Evolutionary conservation across 1,140 invertebrate species (phyloP).

Genomic region (Leptinotarsa undecemlineata): DNA sequence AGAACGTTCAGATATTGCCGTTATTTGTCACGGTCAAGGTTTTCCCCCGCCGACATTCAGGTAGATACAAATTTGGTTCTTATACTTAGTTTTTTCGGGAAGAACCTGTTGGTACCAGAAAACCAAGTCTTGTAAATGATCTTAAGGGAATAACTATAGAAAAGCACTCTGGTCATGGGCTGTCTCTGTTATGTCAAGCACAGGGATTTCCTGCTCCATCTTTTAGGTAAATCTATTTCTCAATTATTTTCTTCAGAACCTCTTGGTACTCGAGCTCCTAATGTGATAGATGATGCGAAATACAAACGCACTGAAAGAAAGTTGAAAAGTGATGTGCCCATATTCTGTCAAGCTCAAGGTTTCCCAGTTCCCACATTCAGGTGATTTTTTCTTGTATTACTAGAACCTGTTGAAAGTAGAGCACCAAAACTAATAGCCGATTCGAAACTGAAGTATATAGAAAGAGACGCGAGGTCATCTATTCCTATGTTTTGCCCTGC

Average conservation of each 20-base stretch:
- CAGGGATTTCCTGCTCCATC: conserved; percentile 72
- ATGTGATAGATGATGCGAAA: conserved; percentile 65
- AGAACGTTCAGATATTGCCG: neutral
- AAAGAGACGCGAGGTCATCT: conserved; percentile 39
- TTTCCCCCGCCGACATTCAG: conserved; percentile 60
- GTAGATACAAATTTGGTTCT: conserved; percentile 39
- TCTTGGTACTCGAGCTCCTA: conserved; percentile 63
- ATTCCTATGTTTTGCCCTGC: conserved; percentile 63
- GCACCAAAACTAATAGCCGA: conserved; percentile 67
- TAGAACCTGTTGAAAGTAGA: conserved; percentile 56
- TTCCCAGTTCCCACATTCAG: conserved; percentile 59
- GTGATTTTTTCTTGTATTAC: conserved; percentile 47
- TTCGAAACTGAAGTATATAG: conserved; percentile 63
- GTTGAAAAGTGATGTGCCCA: conserved; percentile 44
- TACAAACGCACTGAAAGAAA: conserved; percentile 59
- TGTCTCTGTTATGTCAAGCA: conserved; percentile 72
- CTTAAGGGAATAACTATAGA: conserved; percentile 58
- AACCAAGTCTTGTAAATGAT: conserved; percentile 56
- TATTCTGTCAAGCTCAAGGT: conserved; percentile 64
- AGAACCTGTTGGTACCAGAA: conserved; percentile 63
- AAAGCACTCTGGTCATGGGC: conserved; percentile 48
- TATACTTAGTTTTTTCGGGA: conserved; percentile 39
- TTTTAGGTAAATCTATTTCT: conserved; percentile 38
- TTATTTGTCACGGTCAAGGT: conserved; percentile 63
- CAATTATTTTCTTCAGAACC: conserved; percentile 27